Evolutionary conservation across 2,113 vertebrate species (phyloP).

Genomic region (Hydropotes inermis): DNA sequence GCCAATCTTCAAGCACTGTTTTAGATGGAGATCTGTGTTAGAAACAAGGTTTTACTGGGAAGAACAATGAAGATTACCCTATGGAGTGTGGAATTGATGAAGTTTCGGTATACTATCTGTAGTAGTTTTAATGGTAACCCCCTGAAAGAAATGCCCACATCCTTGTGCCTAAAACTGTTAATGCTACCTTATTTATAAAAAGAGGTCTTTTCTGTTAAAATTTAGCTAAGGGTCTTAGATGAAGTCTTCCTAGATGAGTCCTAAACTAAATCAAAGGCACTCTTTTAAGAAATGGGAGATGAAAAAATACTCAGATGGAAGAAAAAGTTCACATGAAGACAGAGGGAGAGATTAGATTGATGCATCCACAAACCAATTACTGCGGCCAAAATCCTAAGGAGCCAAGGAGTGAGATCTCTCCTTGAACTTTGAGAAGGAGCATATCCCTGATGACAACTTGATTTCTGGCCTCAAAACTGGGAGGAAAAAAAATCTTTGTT

Average conservation of each 20-base stretch:
- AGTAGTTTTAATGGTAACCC: not conserved
- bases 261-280: not conserved
- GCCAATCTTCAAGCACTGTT: not conserved
- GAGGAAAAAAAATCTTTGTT: not conserved
- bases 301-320: not conserved
- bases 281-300: not conserved
- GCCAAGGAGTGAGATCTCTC: not conserved
- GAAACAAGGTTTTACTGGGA: not conserved
- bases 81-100: not conserved
- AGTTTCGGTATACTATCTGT: not conserved
- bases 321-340: not conserved
- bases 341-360: not conserved
- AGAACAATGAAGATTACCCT: not conserved
- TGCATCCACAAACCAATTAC: not conserved
- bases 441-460: accelerated
- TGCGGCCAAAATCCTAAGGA: not conserved
- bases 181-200: not conserved
- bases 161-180: not conserved
- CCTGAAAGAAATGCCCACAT: not conserved
- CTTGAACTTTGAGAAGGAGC: not conserved
- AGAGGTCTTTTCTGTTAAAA: not conserved
- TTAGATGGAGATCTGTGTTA: not conserved
- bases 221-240: not conserved
- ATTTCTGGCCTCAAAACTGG: not conserved
- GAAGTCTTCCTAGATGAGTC: not conserved